Percentiles rank a stretch among this genome's conserved stretches.
phyloP scores from a whole-genome alignment of 2,797 vertebrate species.

The Gephyroberyx darwinii region DNA sequence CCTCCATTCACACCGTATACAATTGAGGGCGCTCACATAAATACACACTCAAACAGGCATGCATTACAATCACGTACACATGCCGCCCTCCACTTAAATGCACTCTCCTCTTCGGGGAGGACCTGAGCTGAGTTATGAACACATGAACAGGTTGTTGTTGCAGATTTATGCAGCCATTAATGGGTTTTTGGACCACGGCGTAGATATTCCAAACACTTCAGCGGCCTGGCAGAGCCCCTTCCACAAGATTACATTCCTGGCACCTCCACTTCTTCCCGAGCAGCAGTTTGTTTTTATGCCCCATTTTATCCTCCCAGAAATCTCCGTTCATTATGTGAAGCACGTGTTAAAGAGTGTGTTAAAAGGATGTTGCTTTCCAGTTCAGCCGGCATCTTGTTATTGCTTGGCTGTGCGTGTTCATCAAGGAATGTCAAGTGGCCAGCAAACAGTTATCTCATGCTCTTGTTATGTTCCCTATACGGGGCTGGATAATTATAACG shows the following conservation, averaged over 20 bases:
- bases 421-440: constrained; percentile 77
- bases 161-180: constrained; percentile 72
- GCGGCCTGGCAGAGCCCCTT: constrained; percentile 53
- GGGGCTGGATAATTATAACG: constrained; percentile 64
- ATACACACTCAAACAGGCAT: constrained; percentile 27
- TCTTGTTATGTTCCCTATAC: constrained; percentile 73
- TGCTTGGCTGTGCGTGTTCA: constrained; percentile 63
- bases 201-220: constrained; percentile 73
- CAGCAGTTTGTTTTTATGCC: constrained; percentile 57
- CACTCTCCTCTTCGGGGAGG: constrained; percentile 35
- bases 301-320: constrained; percentile 50
- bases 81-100: constrained; percentile 12
- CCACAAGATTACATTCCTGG: constrained; percentile 67
- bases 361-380: constrained; percentile 61
- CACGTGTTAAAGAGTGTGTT: constrained; percentile 51
- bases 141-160: constrained; percentile 71
- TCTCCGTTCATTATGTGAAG: constrained; percentile 56
- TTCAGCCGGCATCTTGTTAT: constrained; percentile 65
- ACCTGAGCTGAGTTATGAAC: constrained; percentile 58
- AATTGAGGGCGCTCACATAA: neutral
- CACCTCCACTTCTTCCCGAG: constrained; percentile 54
- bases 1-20: constrained; percentile 5
- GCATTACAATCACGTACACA: constrained; percentile 3
- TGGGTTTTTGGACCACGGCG: constrained; percentile 64
- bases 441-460: constrained; percentile 80